Percentiles rank a stretch among this genome's conserved stretches.
These are phyloP conservation scores for Melanerpes formicivorus DNA, from an alignment of 2,113 vertebrate species.

Conservation along the genomic window DNA sequence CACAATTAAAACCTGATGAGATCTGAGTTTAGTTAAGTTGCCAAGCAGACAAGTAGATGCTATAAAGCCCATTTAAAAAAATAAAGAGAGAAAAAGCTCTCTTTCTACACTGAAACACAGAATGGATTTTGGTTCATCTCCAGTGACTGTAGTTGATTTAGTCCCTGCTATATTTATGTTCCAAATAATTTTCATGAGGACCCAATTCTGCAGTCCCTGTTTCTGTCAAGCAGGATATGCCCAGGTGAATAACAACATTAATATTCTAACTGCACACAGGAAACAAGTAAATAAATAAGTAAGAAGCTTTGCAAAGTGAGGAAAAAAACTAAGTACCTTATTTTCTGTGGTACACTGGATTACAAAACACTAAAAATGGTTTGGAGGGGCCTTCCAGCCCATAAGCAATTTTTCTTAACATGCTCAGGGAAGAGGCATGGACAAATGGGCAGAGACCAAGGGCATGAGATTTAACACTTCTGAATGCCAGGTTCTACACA, in stretches of 20 bases:
- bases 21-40: neutral
- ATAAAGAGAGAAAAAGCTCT: neutral
- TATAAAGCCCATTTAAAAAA: neutral
- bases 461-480: no score
- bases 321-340: neutral
- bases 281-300: neutral
- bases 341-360: neutral
- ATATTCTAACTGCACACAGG: neutral
- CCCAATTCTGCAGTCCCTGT: neutral
- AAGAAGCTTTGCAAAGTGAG: neutral
- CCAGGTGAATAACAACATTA: neutral
- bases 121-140: neutral
- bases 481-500: no score
- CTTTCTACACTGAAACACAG: neutral
- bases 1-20: conserved; percentile 15
- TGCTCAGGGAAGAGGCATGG: neutral
- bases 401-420: neutral
- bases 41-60: neutral
- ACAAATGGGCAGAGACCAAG: no score
- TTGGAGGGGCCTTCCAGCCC: neutral
- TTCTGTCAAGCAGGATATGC: neutral
- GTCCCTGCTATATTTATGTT: neutral
- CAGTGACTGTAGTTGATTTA: neutral
- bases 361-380: neutral
- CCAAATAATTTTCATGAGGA: neutral